phyloP scores from a whole-genome alignment of 2,888 invertebrate species.

The Eurytoma californica region DNA sequence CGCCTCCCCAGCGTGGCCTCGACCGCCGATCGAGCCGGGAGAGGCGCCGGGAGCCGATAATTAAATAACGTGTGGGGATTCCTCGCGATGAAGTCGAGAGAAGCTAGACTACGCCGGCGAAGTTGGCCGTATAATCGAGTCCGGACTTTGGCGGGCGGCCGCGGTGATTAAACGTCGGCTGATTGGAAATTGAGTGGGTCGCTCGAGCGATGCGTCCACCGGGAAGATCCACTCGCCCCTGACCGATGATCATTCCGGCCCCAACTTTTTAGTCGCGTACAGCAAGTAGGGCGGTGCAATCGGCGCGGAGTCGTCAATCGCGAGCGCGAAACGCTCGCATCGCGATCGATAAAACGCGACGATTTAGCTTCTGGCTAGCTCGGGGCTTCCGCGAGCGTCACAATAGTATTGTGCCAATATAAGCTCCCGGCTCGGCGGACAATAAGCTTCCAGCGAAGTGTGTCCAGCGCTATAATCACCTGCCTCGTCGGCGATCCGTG shows the following conservation, averaged over 20 bases:
- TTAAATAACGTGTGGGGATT: constrained; percentile 53
- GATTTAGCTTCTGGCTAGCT: too few species aligned
- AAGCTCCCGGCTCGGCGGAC: too few species aligned
- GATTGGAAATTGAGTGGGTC: constrained; percentile 14
- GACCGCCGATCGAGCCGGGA: not conserved
- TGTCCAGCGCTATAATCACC: too few species aligned
- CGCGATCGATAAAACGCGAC: too few species aligned
- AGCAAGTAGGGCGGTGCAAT: not conserved
- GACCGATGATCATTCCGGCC: not conserved
- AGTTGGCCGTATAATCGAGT: constrained; percentile 15
- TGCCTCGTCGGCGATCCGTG: too few species aligned
- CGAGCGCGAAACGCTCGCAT: too few species aligned
- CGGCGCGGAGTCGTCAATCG: not conserved
- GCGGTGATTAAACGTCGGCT: constrained; percentile 24
- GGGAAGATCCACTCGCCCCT: not conserved
- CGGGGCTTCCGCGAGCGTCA: too few species aligned
- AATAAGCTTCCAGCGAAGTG: too few species aligned
- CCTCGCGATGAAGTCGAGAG: constrained; percentile 17
- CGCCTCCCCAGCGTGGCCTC: too few species aligned
- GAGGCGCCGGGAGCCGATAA: constrained; percentile 23
- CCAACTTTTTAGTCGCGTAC: too few species aligned
- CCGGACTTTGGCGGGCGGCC: not conserved
- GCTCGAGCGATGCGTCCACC: not conserved
- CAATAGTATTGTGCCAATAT: too few species aligned
- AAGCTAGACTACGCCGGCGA: not conserved